These are phyloP conservation scores for Astatotilapia flaviijosephi DNA, from an alignment of 2,113 vertebrate genomes.

Conservation along the genomic window DNA sequence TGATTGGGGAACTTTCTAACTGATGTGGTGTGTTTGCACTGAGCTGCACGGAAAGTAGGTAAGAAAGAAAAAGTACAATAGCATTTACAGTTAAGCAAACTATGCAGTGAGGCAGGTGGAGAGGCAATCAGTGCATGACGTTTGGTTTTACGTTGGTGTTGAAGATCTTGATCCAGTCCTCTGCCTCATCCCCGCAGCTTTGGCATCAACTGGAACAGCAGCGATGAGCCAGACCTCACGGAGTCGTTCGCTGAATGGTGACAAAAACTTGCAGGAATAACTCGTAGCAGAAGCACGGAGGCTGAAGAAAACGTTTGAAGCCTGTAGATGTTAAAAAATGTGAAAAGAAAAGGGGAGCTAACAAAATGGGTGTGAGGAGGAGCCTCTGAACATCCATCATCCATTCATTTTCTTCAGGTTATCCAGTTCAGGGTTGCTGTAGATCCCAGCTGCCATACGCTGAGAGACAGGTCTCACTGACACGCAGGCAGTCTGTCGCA, in stretches of 20 bases:
- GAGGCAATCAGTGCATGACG: background rate
- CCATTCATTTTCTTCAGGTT: background rate
- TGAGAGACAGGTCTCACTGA: rapidly evolving
- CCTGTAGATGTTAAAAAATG: background rate
- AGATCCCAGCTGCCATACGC: background rate
- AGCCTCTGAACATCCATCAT: background rate
- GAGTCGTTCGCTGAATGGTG: background rate
- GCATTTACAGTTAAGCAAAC: background rate
- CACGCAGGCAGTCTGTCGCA: background rate
- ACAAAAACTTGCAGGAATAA: background rate
- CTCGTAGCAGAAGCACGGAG: rapidly evolving
- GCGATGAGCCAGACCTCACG: background rate
- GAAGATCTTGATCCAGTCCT: background rate
- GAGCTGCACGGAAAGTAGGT: background rate
- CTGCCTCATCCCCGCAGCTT: background rate
- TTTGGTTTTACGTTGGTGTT: background rate
- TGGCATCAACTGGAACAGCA: background rate
- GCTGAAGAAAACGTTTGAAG: background rate
- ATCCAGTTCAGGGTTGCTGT: background rate
- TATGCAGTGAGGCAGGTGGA: background rate
- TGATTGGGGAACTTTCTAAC: background rate
- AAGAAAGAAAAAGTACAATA: background rate
- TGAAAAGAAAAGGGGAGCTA: rapidly evolving
- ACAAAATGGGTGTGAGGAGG: background rate
- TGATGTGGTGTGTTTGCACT: background rate